Evolutionary conservation across 2,797 vertebrate species (phyloP), one percentile per base, ranked within the genome.

Genomic region (Anas bahamensis): DNA sequence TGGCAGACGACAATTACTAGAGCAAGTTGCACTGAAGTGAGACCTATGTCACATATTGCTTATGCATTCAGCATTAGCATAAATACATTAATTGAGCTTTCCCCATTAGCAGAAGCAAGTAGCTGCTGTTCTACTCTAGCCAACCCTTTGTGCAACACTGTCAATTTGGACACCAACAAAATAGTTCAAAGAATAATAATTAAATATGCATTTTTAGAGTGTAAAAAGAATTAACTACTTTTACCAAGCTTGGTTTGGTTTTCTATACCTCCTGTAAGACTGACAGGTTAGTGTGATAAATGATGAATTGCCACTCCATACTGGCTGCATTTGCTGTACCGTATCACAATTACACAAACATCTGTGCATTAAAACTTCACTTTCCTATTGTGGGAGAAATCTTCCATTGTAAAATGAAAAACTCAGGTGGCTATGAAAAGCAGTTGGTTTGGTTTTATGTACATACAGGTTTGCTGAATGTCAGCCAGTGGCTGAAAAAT

Each of bases 21-120:
- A 61, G 17, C 7, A n/a, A 61, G 17, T 8, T 4, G 2, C 17
- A 2, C n/a, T 31, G 48, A 39, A 73, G 16, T 29, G 60, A 77
- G 17, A 41, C 11, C 46, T 28, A 5, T 1, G 1, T 13, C 61
- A 21, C 0, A 0, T 16, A 15, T 4, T 64, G 48, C 39, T 73
- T 66, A 17, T 0, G 7, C 35, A 11, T 52, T 46, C 64, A 76
- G 13, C 78, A 26, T 31, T 2, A 13, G 4, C 4, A 5, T 6
- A 21, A 17, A 39, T 50, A 35, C 17, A 10, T 1, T 13, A 3
- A 12, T 2, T 33, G 48, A 33, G 10, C 37, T 84, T 73, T 39
- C 31, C 71, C 14, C 48, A 55, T 48, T 33, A 83, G 41, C 23
- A 77, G 19, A 28, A 88, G 18, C 21, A 39, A 44, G 60, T 24